Evolutionary conservation across 1,140 invertebrate species (phyloP).

Genomic region (Watersipora subatra): DNA sequence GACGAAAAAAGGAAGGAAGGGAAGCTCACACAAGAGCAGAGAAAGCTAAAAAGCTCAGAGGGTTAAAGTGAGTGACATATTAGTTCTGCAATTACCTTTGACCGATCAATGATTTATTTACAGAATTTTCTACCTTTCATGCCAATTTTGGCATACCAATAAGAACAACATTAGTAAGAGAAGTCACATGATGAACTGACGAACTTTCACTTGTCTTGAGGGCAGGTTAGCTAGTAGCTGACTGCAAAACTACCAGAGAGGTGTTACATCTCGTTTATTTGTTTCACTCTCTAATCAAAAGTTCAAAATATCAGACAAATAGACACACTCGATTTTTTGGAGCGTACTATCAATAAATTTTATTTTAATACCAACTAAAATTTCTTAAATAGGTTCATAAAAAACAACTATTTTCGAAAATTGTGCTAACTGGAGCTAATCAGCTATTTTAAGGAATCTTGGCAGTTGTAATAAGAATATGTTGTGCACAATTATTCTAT

Average conservation of each 20-base stretch:
- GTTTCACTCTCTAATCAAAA: no score
- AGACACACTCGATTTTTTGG: no score
- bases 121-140: neutral
- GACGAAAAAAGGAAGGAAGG: constrained; percentile 85
- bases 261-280: neutral
- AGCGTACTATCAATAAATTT: no score
- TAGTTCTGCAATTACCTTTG: constrained; percentile 3
- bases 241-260: neutral
- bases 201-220: neutral
- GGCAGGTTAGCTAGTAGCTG: neutral
- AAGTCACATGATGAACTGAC: neutral
- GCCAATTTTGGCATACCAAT: neutral
- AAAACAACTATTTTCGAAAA: no score
- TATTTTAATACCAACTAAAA: no score
- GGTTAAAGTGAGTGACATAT: constrained; percentile 55
- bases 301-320: no score
- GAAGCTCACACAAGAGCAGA: constrained; percentile 75
- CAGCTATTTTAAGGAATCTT: no score
- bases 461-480: no score
- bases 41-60: constrained; percentile 77
- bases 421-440: no score
- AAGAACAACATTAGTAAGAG: neutral
- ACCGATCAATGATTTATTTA: neutral
- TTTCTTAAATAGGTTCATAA: no score
- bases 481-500: no score